phyloP scores from a whole-genome alignment of 2,113 vertebrate species.

The Cynopterus brachyotis region DNA sequence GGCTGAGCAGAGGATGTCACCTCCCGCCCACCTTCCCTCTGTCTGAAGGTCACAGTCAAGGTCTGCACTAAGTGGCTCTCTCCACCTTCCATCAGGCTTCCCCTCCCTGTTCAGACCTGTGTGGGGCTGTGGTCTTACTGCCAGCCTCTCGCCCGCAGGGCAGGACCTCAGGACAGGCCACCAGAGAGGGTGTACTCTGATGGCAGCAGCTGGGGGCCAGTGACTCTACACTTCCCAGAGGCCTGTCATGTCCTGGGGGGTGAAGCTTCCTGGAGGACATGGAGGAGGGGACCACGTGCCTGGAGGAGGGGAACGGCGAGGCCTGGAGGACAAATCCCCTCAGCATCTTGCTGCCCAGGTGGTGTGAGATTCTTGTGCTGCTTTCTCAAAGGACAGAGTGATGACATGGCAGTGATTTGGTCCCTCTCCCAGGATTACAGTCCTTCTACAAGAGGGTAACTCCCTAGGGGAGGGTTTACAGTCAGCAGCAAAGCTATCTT shows the following conservation, averaged over 20 bases:
- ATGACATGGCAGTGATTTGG: not conserved
- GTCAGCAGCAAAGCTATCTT: not conserved
- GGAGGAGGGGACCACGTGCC: constrained; percentile 86
- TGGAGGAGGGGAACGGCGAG: constrained; percentile 53
- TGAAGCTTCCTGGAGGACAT: constrained; percentile 93
- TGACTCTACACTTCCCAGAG: constrained; percentile 82
- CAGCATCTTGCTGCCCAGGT: not conserved
- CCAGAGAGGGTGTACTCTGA: not conserved
- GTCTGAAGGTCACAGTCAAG: not conserved
- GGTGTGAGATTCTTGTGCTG: no score
- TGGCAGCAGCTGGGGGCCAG: not conserved
- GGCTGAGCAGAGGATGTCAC: not conserved
- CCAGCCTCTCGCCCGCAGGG: not conserved
- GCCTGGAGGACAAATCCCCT: no score
- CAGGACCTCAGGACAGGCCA: not conserved
- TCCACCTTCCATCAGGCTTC: not conserved
- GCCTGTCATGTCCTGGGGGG: constrained; percentile 81
- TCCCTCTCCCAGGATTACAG: not conserved
- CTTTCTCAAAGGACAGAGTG: not conserved
- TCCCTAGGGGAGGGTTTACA: not conserved
- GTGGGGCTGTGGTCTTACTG: not conserved
- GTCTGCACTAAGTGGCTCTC: not conserved
- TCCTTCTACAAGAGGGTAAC: not conserved
- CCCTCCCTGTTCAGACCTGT: not conserved
- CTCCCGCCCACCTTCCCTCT: no score